Evolutionary conservation across 2,113 vertebrate species (phyloP).

Genomic region (Leuciscus idus): DNA sequence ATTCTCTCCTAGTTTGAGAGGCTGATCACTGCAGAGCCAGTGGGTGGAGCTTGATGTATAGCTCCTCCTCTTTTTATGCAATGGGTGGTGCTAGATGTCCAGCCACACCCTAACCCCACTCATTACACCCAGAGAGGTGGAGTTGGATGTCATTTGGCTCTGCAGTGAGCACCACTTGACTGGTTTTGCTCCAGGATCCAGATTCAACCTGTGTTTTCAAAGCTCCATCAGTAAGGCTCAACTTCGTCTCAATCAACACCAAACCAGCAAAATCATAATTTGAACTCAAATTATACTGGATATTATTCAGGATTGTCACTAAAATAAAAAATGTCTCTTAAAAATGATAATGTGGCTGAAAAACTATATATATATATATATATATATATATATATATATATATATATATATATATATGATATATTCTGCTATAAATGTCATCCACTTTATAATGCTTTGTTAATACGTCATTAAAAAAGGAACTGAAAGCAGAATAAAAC

Average conservation of each 20-base stretch:
- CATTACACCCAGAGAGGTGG: no score
- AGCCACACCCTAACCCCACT: no score
- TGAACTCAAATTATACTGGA: not conserved
- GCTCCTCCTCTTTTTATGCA: no score
- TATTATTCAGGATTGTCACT: not conserved
- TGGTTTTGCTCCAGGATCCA: not conserved
- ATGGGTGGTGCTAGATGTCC: no score
- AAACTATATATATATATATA: not conserved
- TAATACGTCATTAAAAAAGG: not conserved
- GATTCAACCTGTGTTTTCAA: not conserved
- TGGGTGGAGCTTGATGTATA: no score
- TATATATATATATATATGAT: no score
- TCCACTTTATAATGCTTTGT: not conserved
- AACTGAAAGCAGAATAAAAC: constrained; percentile 7
- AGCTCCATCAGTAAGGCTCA: not conserved
- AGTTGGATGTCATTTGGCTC: no score
- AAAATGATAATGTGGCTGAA: not conserved
- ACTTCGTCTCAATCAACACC: not conserved
- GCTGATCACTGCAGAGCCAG: no score
- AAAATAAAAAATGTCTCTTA: not conserved
- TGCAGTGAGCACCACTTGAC: no score
- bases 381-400: no score
- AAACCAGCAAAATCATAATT: not conserved
- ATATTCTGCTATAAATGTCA: not conserved
- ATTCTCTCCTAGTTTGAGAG: no score